Evolutionary conservation across 23 tunicate genomes (phyloP).

Genomic region (Ascidia mentula): DNA sequence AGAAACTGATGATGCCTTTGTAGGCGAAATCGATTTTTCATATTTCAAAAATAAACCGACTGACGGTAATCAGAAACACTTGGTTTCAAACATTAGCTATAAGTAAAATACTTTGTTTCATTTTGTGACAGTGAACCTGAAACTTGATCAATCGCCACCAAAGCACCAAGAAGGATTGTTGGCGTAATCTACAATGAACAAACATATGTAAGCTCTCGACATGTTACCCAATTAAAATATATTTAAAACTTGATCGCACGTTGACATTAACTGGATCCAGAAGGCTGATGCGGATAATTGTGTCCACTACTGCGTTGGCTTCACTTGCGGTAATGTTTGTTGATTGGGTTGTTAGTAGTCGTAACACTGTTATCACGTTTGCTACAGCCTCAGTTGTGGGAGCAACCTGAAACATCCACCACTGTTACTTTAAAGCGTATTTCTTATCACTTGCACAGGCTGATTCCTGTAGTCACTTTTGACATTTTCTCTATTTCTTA

Average conservation of each 20-base stretch:
- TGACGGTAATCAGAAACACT: no score
- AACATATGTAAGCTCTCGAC: no score
- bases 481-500: no score
- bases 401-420: neutral
- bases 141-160: neutral
- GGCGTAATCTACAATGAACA: neutral
- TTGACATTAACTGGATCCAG: neutral
- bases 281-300: neutral
- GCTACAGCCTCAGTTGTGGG: neutral
- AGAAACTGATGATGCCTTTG: no score
- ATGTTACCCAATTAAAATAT: no score
- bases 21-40: no score
- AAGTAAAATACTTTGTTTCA: neutral
- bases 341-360: neutral
- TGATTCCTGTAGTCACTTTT: no score
- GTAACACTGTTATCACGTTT: neutral
- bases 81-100: no score
- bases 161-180: neutral
- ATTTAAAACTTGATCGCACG: no score
- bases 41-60: no score
- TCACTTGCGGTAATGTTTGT: neutral
- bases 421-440: no score
- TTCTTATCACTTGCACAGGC: no score
- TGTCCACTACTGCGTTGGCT: neutral
- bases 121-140: neutral